phyloP scores from a whole-genome alignment of 1,140 invertebrate species.

The Drosophila biarmipes region DNA sequence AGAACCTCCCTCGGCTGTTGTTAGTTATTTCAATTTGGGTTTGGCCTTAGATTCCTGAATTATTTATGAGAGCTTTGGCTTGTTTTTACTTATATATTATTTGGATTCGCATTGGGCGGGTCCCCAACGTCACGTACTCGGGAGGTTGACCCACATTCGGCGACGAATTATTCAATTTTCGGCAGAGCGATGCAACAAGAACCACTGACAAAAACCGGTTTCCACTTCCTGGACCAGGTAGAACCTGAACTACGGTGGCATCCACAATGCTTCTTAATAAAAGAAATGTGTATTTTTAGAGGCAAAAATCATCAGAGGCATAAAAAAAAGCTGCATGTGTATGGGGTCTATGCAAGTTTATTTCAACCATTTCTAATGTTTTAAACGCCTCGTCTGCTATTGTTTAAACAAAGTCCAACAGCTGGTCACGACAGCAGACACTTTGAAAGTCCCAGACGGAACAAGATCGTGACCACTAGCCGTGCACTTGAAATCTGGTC shows the following conservation, averaged over 20 bases:
- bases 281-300: conserved; percentile 51
- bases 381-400: conserved; percentile 26
- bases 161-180: conserved; percentile 66
- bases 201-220: conserved; percentile 19
- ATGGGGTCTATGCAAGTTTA: conserved; percentile 7
- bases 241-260: conserved; percentile 14
- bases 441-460: conserved; percentile 23
- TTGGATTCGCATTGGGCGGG: conserved; percentile 13
- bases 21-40: conserved; percentile 7
- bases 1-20: no score
- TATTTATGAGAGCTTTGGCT: conserved; percentile 57
- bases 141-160: conserved; percentile 59
- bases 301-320: conserved; percentile 22
- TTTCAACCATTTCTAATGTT: conserved; percentile 36
- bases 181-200: conserved; percentile 33
- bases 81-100: conserved; percentile 28
- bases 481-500: conserved; percentile 64
- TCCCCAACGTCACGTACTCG: conserved; percentile 41
- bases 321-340: conserved; percentile 1
- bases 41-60: conserved; percentile 45
- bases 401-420: conserved; percentile 61
- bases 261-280: conserved; percentile 17
- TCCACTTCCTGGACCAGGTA: conserved; percentile 49
- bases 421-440: conserved; percentile 32
- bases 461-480: conserved; percentile 56